phyloP scores from a whole-genome alignment of 1,140 invertebrate species.

The Cryptotermes secundus region DNA sequence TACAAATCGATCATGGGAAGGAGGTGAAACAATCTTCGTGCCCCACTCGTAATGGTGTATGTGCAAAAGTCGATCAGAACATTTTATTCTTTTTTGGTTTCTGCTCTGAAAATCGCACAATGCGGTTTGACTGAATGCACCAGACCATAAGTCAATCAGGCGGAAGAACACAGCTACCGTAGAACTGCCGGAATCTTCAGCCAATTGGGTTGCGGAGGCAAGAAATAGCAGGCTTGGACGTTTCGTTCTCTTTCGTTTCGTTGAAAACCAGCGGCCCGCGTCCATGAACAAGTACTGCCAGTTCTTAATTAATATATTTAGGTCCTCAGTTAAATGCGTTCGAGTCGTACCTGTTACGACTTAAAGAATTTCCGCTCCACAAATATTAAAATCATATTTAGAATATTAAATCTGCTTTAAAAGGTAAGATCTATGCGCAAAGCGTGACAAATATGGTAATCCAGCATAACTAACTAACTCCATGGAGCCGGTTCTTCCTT shows the following conservation, averaged over 20 bases:
- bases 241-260: background rate
- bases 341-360: background rate
- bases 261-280: background rate
- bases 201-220: background rate
- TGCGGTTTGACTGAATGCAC: background rate
- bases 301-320: background rate
- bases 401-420: no score
- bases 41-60: background rate
- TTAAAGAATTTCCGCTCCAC: background rate
- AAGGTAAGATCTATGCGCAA: no score
- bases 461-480: no score
- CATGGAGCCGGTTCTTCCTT: no score
- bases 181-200: background rate
- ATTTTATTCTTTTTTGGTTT: background rate
- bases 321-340: background rate
- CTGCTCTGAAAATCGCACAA: slow-evolving; percentile 12
- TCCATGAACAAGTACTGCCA: background rate
- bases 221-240: background rate
- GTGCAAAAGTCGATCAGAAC: background rate
- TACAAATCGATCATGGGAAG: background rate
- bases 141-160: background rate
- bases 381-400: background rate
- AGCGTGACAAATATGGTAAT: no score
- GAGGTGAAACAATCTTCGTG: background rate
- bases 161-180: background rate